Evolutionary conservation across 2,797 vertebrate genomes (phyloP).

Genomic region (Myotis pilosus): DNA sequence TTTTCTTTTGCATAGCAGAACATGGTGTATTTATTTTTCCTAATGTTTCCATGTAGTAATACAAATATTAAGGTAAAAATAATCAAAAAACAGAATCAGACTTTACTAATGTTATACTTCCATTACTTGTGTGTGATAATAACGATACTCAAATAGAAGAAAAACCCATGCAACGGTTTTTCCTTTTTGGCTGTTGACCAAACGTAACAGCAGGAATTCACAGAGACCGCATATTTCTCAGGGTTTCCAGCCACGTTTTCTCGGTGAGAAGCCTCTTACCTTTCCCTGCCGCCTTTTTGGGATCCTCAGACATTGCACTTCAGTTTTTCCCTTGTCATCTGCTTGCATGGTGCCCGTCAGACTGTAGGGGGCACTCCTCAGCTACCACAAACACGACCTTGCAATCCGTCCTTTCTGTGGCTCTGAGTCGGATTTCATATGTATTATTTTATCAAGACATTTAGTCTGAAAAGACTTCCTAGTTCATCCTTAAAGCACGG

Average conservation of each 20-base stretch:
- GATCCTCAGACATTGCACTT: not conserved
- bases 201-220: not conserved
- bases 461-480: constrained; percentile 58
- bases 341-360: not conserved
- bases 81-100: constrained; percentile 30
- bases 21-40: constrained; percentile 14
- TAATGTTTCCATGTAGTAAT: constrained; percentile 27
- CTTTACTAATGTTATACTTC: constrained; percentile 19
- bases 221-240: not conserved
- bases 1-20: not conserved
- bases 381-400: constrained; percentile 64
- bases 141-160: not conserved
- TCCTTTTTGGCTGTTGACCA: constrained; percentile 20
- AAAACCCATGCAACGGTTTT: not conserved
- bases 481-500: constrained; percentile 59
- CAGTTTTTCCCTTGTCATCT: not conserved
- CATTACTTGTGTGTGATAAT: not conserved
- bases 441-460: constrained; percentile 72
- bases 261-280: constrained; percentile 41
- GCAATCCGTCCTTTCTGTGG: not conserved
- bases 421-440: constrained; percentile 57
- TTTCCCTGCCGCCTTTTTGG: not conserved
- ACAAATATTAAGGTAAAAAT: not conserved
- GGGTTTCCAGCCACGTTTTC: not conserved
- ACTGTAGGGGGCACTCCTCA: constrained; percentile 80